Percentiles rank a stretch among this genome's conserved stretches.
Conservation (phyloP, 2,797 vertebrate species). For the Pelobates cultripes region DNA sequence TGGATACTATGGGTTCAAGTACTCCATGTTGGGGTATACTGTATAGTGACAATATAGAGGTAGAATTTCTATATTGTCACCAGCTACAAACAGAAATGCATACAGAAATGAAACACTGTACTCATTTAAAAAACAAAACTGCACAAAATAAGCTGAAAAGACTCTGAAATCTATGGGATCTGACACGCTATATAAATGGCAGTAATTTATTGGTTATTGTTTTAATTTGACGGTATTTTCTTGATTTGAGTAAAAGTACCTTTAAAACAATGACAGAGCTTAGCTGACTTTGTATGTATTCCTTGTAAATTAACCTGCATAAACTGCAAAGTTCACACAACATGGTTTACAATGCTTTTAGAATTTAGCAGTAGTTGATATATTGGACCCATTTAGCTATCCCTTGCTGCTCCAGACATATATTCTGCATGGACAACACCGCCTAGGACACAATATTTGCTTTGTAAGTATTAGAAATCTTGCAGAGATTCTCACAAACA, state of each 20-base stretch:
- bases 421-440: constrained; percentile 17
- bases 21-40: too few species aligned
- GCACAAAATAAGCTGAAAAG: background rate
- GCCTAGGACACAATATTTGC: constrained; percentile 24
- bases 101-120: too few species aligned
- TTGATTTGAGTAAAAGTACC: constrained; percentile 17
- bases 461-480: constrained; percentile 11
- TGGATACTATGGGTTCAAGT: too few species aligned
- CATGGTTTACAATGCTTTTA: constrained; percentile 38
- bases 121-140: too few species aligned
- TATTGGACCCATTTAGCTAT: constrained; percentile 40
- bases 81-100: too few species aligned
- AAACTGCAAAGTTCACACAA: constrained; percentile 25
- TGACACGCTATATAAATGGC: background rate
- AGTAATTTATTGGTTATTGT: background rate
- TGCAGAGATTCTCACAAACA: background rate
- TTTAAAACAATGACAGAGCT: constrained; percentile 21
- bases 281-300: constrained; percentile 27
- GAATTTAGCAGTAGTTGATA: constrained; percentile 33
- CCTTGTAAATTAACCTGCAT: constrained; percentile 38
- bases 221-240: constrained; percentile 11
- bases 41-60: too few species aligned
- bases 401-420: constrained; percentile 19
- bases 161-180: background rate
- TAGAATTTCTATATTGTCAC: too few species aligned